phyloP scores from a whole-genome alignment of 2,797 vertebrate species.

The Odontamblyopus rebecca region DNA sequence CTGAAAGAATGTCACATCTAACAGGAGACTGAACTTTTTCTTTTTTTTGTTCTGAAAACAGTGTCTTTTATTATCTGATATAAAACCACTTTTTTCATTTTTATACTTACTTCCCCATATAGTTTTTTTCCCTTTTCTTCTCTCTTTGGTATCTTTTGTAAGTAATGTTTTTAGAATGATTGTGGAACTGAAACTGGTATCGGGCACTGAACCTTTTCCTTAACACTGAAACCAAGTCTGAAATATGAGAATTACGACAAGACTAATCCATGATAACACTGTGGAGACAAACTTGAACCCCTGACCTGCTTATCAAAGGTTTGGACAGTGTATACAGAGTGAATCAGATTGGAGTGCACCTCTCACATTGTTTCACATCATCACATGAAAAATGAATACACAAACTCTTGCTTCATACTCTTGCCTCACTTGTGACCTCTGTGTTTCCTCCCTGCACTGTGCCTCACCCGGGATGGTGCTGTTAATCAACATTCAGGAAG shows the following conservation, averaged over 20 bases:
- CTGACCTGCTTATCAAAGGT: neutral
- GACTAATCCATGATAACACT: neutral
- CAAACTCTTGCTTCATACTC: constrained; percentile 43
- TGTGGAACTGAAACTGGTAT: no score
- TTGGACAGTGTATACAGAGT: constrained; percentile 17
- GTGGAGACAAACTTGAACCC: neutral
- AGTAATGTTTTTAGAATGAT: no score
- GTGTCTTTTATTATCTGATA: no score
- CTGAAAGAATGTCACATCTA: no score
- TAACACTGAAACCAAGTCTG: neutral
- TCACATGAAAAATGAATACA: constrained; percentile 64
- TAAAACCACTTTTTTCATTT: no score
- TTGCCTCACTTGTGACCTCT: constrained; percentile 63
- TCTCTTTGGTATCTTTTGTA: no score
- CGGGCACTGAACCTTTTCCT: no score
- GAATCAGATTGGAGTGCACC: constrained; percentile 56
- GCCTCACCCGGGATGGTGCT: neutral
- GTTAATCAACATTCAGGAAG: no score
- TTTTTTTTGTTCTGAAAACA: no score
- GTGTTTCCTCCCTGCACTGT: constrained; percentile 29
- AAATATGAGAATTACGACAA: neutral
- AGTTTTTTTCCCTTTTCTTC: no score
- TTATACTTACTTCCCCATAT: no score
- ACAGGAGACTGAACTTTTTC: no score
- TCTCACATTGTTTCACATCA: constrained; percentile 61